Evolutionary conservation across 2,113 vertebrate species (phyloP).

Genomic region (Cebus imitator): DNA sequence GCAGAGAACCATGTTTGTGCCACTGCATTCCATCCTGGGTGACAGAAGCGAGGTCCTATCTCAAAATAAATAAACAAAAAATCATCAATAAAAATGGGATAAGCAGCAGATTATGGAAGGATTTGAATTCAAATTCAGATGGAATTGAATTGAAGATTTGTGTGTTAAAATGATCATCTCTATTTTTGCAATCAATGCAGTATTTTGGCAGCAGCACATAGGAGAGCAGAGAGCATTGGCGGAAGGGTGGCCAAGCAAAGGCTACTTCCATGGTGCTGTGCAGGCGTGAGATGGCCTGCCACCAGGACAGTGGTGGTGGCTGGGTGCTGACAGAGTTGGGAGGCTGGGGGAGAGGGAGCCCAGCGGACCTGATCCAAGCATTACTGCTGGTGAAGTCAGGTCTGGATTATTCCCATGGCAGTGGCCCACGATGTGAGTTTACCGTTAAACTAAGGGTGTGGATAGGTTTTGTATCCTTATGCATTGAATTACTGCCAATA

Average conservation of each 20-base stretch:
- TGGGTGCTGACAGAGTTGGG: not conserved
- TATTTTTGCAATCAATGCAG: fast-evolving
- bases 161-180: not conserved
- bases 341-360: fast-evolving
- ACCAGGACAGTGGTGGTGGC: not conserved
- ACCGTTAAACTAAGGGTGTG: not conserved
- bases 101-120: not conserved
- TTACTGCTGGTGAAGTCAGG: not conserved
- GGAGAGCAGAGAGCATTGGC: not conserved
- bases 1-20: too few relatives aligned
- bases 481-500: too few relatives aligned
- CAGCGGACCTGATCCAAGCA: not conserved
- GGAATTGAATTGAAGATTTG: not conserved
- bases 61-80: too few relatives aligned
- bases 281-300: too few relatives aligned
- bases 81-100: not conserved
- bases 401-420: fast-evolving
- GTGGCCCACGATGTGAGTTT: not conserved
- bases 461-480: not conserved
- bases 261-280: fast-evolving
- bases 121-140: not conserved
- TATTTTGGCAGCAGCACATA: fast-evolving
- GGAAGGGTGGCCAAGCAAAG: not conserved
- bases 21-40: too few relatives aligned
- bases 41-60: too few relatives aligned